phyloP scores from a whole-genome alignment of 2,113 vertebrate genomes.

The Mola mola region DNA sequence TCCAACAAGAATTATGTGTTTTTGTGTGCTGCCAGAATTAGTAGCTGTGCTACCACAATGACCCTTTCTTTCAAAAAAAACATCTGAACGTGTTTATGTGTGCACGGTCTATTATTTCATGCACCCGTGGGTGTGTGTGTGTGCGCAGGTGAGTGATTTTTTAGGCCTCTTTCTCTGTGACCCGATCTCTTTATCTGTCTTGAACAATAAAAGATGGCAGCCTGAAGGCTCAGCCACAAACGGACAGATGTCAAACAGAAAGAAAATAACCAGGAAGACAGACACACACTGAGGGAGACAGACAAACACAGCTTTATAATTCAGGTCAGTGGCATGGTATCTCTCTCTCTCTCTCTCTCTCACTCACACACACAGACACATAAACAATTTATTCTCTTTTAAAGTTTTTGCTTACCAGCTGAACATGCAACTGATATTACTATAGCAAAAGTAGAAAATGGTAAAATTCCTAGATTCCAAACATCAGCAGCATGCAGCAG shows the following conservation, averaged over 20 bases:
- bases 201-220: constrained; percentile 91
- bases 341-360: no score
- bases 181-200: constrained; percentile 91
- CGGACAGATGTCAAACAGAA: constrained; percentile 29
- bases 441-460: background rate
- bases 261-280: constrained; percentile 39
- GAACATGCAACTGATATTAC: no score
- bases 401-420: no score
- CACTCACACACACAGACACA: no score
- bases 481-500: constrained; percentile 24
- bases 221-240: constrained; percentile 69
- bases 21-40: constrained; percentile 84
- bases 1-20: constrained; percentile 86
- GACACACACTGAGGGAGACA: no score
- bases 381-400: no score
- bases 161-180: constrained; percentile 85
- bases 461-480: constrained; percentile 31
- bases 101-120: constrained; percentile 74
- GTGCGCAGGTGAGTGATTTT: constrained; percentile 80
- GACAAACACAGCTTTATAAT: constrained; percentile 33
- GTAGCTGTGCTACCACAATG: constrained; percentile 88
- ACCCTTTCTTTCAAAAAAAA: constrained; percentile 87
- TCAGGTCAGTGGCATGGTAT: constrained; percentile 52
- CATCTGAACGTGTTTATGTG: constrained; percentile 70
- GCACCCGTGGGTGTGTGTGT: constrained; percentile 77